Base-by-base conservation (phyloP, 1,140 invertebrate species). In the Drosophila rhopaloa region DNA sequence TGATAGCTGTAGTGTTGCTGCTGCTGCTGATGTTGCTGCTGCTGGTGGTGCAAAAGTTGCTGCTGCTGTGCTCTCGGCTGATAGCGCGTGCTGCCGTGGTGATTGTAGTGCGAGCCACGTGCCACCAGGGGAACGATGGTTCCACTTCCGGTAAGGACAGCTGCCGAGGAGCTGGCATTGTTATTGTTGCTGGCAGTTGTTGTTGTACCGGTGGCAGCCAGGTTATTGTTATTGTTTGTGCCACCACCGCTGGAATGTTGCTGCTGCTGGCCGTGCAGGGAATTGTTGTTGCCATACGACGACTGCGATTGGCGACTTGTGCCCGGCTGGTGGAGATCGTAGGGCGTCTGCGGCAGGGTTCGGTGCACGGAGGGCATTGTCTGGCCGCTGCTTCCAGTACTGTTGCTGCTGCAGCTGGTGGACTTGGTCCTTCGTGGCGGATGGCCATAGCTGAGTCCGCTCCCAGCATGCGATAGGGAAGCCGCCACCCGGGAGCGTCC, bases 401-500 rank as follows among this genome's bases (percentile, higher is more conserved):
- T 68, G n/a, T 32, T 79, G 47, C 65, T 72, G 61, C 76, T 72
- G 43, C 61, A 66, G 60, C 76, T 90, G 62, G 76, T 83, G 11
- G 80, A 81, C 62, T 90, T 91, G 57, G 61, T 82, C 47, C 91
- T 67, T 6, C 91, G 77, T 13, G 91, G 91, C 58, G 91, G 91
- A 82, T 91, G 91, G 0, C 85, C 89, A 55, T 92, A 92, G 76
- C 89, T 90, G 24, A 92, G 76, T 1, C 91, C 91, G 16, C 71
- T 90, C 41, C 83, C 92, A 29, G 85, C 90, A 53, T 90, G 90
- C 9, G 91, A 91, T 35, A 92, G 50, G 5, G 91, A 92, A 46
- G 91, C 91, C 16, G 91, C 91, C 35, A 92, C 91, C 14, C 91
- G 89, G 9, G 91, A 91, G 73, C 95, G 93, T 71, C 93, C 95